These are phyloP conservation scores for Pygathrix nemaeus DNA, from an alignment of 2,113 vertebrate genomes.

Conservation along the genomic window DNA sequence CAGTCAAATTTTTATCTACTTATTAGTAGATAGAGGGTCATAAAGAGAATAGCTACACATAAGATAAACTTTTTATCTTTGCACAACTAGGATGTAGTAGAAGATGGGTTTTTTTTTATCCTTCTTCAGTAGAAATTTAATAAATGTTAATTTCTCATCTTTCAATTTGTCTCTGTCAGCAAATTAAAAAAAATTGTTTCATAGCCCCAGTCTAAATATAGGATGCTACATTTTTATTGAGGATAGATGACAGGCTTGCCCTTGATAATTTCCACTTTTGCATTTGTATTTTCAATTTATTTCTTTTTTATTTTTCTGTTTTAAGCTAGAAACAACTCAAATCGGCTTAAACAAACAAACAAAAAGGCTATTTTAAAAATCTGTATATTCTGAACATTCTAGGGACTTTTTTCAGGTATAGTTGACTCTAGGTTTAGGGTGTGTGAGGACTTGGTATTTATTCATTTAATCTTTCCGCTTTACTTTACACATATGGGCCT, in stretches of 20 bases:
- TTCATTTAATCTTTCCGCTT: neutral
- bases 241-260: neutral
- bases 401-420: neutral
- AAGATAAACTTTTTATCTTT: neutral
- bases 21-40: neutral
- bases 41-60: neutral
- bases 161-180: neutral
- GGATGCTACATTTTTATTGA: neutral
- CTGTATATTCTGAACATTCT: neutral
- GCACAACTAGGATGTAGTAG: neutral
- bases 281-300: neutral
- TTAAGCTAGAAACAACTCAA: neutral
- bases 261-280: neutral
- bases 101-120: neutral
- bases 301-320: neutral
- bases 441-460: neutral
- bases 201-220: neutral
- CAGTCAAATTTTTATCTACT: neutral
- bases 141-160: conserved; percentile 2
- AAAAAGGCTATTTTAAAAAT: neutral
- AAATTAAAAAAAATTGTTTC: neutral
- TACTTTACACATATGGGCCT: neutral
- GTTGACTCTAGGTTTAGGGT: neutral
- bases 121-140: neutral
- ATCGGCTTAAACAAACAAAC: neutral